phyloP scores from a whole-genome alignment of 1,140 invertebrate species.

The Aphidius gifuensis region DNA sequence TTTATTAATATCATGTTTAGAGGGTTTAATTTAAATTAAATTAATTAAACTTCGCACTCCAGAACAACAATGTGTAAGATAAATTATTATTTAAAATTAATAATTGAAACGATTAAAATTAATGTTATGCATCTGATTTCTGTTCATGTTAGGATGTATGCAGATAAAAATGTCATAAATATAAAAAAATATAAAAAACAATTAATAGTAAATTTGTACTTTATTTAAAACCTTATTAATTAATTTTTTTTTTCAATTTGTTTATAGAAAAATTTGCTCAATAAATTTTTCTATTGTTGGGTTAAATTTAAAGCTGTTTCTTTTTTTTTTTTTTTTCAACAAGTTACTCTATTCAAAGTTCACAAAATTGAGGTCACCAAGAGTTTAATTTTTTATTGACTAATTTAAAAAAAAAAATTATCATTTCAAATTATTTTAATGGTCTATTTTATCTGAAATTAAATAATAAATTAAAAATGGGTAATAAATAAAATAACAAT shows the following conservation, averaged over 20 bases:
- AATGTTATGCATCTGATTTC: slow-evolving; percentile 46
- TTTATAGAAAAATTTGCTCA: background rate
- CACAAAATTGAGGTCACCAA: too few species aligned
- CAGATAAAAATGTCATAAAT: slow-evolving; percentile 45
- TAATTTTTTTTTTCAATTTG: too few species aligned
- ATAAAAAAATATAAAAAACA: slow-evolving; percentile 34
- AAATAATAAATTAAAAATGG: too few species aligned
- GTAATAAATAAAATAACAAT: too few species aligned
- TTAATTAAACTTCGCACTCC: slow-evolving; percentile 47
- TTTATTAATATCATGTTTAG: slow-evolving; percentile 33
- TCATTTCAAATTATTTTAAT: too few species aligned
- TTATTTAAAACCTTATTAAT: too few species aligned
- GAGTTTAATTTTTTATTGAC: too few species aligned
- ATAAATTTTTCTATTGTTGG: background rate
- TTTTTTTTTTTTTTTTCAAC: background rate
- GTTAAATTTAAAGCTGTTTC: background rate
- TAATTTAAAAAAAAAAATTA: too few species aligned
- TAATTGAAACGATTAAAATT: background rate
- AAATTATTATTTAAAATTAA: slow-evolving; percentile 38
- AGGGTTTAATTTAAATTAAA: slow-evolving; percentile 30
- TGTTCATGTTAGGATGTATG: slow-evolving; percentile 55
- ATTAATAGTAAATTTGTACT: too few species aligned
- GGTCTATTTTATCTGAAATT: too few species aligned
- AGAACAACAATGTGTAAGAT: slow-evolving; percentile 45
- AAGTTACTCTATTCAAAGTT: too few species aligned